Base-by-base conservation (phyloP, 1,140 invertebrate genomes). In the Ceratoteleas bidentatus region DNA sequence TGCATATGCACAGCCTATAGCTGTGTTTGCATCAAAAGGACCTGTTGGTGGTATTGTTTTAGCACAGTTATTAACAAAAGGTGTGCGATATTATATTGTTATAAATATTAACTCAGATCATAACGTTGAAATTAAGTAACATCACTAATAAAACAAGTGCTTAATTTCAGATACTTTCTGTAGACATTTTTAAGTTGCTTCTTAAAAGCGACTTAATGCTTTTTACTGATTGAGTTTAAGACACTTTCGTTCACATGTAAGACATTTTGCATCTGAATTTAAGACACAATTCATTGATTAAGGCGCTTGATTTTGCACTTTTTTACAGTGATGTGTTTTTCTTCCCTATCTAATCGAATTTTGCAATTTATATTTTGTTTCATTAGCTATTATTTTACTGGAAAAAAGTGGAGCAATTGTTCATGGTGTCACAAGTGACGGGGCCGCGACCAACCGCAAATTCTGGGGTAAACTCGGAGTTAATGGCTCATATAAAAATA, bases 361-460 rank as follows among this genome's bases (percentile, higher is more conserved):
- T 43, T 43, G 40, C 40, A 43, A 43, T 43, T 9, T 43, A 43
- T n/a, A 43, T 9, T 43, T 43, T 24, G 24, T 43, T 43, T 43
- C 40, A 43, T 43, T 43, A 54, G 52, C 33, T 34, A 14, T 54
- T n/a, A 54, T 54, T 54, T 34, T 64, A 9, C 34, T 66, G 43
- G 69, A 73, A 65, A 56, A 72, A 57, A 60, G 40, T 57, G 77
- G 82, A 15, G 66, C 49, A 13, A 68, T 54, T 56, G 54, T 84
- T 4, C 70, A 81, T 43, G 77, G 66, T 15, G 36, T 84, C 47
- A 64, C 76, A 8, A 72, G 72, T 24, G 82, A 84, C 53, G 77
- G 78, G 10, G 66, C 77, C 7, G 13, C n/a, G 14, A 60, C 60
- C 5, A 84, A 77, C 47, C 14, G 74, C 15, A 83, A 74, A 54